These are phyloP conservation scores for Mormyrus iriodes DNA, from an alignment of 2,113 vertebrate species.

Conservation along the genomic window DNA sequence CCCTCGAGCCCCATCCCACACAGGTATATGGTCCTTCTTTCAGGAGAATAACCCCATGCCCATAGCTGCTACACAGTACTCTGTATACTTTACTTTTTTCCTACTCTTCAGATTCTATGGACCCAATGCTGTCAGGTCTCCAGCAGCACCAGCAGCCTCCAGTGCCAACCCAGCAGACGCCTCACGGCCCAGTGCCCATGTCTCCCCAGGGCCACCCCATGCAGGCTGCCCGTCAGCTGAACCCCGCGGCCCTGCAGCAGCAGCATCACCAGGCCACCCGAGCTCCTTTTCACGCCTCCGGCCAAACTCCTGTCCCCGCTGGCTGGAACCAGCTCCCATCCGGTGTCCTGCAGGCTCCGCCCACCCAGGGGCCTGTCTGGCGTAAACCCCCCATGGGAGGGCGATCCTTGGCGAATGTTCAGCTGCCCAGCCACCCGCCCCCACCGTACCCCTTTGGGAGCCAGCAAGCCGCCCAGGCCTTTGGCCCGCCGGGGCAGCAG, in stretches of 20 bases:
- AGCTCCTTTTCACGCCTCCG: slow-evolving; percentile 57
- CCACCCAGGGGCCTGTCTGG: slow-evolving; percentile 75
- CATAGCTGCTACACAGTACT: neutral
- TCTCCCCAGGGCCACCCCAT: slow-evolving; percentile 83
- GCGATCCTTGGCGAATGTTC: slow-evolving; percentile 67
- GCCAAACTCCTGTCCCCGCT: slow-evolving; percentile 63
- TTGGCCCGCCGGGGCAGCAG: slow-evolving; percentile 55
- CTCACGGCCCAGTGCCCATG: slow-evolving; percentile 76
- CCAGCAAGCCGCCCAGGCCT: slow-evolving; percentile 87
- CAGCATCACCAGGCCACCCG: slow-evolving; percentile 71
- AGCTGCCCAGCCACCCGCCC: slow-evolving; percentile 92
- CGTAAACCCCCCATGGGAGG: slow-evolving; percentile 82
- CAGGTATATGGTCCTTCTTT: slow-evolving; percentile 64
- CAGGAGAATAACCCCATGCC: neutral
- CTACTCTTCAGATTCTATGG: slow-evolving; percentile 73
- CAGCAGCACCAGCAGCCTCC: slow-evolving; percentile 64
- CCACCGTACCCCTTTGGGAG: slow-evolving; percentile 97
- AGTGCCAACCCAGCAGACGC: slow-evolving; percentile 74
- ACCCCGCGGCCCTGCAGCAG: slow-evolving; percentile 79
- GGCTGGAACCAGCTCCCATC: slow-evolving; percentile 92
- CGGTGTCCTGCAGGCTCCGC: slow-evolving; percentile 78
- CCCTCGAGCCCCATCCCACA: slow-evolving; percentile 76
- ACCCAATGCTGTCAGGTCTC: slow-evolving; percentile 84
- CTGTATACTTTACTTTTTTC: neutral
- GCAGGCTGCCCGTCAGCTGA: slow-evolving; percentile 80